A percentile compares a stretch with the other conserved stretches of the same genome.
These are phyloP conservation scores for Lithophane leautieri DNA, from an alignment of 2,888 invertebrate species.

Conservation along the genomic window DNA sequence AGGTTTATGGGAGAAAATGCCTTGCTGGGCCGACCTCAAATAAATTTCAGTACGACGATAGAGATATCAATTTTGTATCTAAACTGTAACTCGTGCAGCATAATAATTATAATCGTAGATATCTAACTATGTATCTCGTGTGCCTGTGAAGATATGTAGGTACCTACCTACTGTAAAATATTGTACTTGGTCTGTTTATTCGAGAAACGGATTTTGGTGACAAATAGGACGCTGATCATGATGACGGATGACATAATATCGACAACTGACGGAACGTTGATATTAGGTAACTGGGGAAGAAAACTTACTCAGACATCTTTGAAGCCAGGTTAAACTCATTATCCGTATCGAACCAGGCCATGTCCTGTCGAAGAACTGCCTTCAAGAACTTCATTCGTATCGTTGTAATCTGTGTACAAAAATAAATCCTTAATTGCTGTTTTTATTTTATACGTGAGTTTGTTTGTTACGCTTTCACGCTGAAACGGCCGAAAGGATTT, in stretches of 20 bases:
- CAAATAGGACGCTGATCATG: background rate
- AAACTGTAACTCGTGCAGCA: background rate
- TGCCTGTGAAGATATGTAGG: too few relatives aligned
- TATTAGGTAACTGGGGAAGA: too few relatives aligned
- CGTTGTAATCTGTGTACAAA: constrained; percentile 87
- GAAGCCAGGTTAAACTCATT: constrained; percentile 93
- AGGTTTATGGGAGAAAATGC: background rate
- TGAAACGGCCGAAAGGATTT: too few relatives aligned
- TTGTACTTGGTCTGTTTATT: background rate
- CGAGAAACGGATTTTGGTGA: background rate
- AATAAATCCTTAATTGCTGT: constrained; percentile 1
- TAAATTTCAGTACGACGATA: background rate
- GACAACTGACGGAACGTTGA: background rate
- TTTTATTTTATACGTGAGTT: background rate
- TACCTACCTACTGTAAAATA: background rate
- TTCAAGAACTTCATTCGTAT: constrained; percentile 91
- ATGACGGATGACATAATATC: background rate
- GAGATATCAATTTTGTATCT: background rate
- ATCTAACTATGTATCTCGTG: background rate
- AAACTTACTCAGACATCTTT: constrained; percentile 93
- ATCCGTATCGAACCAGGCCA: constrained; percentile 93
- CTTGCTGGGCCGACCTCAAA: background rate
- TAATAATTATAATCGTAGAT: background rate
- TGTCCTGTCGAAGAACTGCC: constrained; percentile 93
- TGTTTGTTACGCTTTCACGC: too few relatives aligned